phyloP scores from a whole-genome alignment of 2,888 invertebrate species.

The Pasiphila rectangulata region DNA sequence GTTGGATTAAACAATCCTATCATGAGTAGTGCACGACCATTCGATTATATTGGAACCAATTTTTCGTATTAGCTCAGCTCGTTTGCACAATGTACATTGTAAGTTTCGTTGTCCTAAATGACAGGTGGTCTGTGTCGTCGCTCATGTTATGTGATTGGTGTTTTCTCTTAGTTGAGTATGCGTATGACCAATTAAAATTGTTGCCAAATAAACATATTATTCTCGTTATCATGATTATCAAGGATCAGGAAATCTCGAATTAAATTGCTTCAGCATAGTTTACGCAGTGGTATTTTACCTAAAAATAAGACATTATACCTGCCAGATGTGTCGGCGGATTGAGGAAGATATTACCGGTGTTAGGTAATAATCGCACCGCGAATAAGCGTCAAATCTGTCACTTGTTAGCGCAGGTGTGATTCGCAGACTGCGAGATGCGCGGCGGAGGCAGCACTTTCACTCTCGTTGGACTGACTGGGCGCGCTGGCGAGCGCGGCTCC shows the following conservation, averaged over 20 bases:
- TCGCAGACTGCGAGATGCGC: conserved; percentile 56
- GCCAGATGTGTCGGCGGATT: conserved; percentile 9
- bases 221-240: neutral
- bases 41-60: conserved; percentile 21
- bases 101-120: conserved; percentile 29
- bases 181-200: neutral
- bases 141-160: conserved; percentile 15
- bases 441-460: conserved; percentile 73
- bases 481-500: conserved; percentile 39
- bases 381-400: conserved; percentile 47
- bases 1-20: conserved; percentile 4
- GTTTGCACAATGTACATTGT: conserved; percentile 3
- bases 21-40: too few species aligned
- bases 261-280: neutral
- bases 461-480: conserved; percentile 58
- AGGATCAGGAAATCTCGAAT: neutral
- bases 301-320: neutral
- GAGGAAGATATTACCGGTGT: conserved; percentile 46
- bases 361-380: conserved; percentile 41
- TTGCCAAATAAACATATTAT: neutral
- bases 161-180: conserved; percentile 1
- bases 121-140: conserved; percentile 25
- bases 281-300: neutral
- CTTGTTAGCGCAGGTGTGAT: conserved; percentile 61
- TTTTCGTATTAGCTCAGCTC: conserved; percentile 29